Conservation (phyloP, 2,113 vertebrate genomes). For the Ciconia maguari region DNA sequence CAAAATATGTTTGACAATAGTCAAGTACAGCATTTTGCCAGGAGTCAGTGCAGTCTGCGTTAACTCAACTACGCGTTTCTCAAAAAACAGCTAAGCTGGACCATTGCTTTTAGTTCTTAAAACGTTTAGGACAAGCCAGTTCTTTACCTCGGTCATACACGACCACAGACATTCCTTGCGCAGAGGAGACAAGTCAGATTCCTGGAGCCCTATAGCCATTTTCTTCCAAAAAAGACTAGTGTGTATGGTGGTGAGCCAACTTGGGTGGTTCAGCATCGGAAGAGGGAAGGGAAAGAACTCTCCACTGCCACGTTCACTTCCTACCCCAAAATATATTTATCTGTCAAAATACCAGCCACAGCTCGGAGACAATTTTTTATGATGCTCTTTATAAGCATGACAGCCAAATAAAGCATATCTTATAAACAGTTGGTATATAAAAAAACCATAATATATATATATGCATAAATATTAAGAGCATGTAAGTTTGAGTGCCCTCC, state of each 20-base stretch:
- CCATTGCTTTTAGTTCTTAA: background rate
- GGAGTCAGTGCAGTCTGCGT: background rate
- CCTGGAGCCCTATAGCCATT: background rate
- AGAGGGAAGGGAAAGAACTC: background rate
- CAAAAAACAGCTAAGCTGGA: background rate
- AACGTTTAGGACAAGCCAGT: background rate
- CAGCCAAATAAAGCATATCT: background rate
- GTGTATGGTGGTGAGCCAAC: background rate
- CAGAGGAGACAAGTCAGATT: background rate
- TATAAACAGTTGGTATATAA: background rate
- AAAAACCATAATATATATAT: background rate
- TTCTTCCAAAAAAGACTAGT: background rate
- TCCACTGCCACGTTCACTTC: background rate
- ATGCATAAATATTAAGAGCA: background rate
- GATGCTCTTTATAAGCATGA: background rate
- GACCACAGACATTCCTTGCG: background rate
- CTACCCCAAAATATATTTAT: background rate
- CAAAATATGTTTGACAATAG: background rate
- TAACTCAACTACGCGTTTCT: rapidly evolving
- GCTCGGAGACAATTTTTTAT: background rate
- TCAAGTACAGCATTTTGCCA: background rate
- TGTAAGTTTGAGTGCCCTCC: background rate
- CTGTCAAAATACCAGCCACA: background rate
- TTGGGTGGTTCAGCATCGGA: background rate
- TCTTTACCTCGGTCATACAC: background rate